Evolutionary conservation across 2,888 invertebrate genomes (phyloP), one percentile per base, ranked within the genome.

Genomic region (Drosophila antonietae): DNA sequence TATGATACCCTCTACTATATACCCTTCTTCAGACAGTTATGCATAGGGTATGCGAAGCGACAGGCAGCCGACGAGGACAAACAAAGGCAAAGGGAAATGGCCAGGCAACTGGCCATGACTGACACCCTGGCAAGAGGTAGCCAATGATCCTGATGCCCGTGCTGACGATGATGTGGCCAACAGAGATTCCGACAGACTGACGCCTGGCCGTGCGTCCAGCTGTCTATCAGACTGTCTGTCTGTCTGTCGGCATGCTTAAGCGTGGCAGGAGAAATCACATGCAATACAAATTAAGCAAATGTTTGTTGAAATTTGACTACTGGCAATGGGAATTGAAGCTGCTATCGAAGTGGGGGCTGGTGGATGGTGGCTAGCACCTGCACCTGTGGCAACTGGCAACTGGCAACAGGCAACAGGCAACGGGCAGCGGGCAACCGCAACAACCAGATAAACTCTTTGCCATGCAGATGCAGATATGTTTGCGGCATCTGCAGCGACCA

Each of bases 81-180:
- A 68, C 74, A 74, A 78, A 78, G 75, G 65, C 73, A 73, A 78
- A 78, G 75, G 66, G 69, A 49, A 78, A 68, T 66, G 73, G 66
- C 61, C 60, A 63, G 66, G 60, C 65, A 78, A 74, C 75, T 77
- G 66, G 56, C 59, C 61, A 55, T 47, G 64, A 65, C 68, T 49
- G 61, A 61, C 57, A 69, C 33, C 44, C 47, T 51, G 58, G 66
- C 52, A 55, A 51, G 61, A 39, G 52, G 53, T 35, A 47, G 67
- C 57, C 37, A 39, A 33, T 46, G 51, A 51, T 51, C 51, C 51
- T 51, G 51, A 49, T 31, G 49, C n/a, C n/a, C 4, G n/a, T 46
- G 18, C 35, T 49, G 64, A 61, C 49, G 68, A 35, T 49, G 52
- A 74, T 62, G 71, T 44, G 61, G 39, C 41, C 41, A 51, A n/a